Conservation (phyloP, 2,797 vertebrate genomes). For the Bradypus variegatus region DNA sequence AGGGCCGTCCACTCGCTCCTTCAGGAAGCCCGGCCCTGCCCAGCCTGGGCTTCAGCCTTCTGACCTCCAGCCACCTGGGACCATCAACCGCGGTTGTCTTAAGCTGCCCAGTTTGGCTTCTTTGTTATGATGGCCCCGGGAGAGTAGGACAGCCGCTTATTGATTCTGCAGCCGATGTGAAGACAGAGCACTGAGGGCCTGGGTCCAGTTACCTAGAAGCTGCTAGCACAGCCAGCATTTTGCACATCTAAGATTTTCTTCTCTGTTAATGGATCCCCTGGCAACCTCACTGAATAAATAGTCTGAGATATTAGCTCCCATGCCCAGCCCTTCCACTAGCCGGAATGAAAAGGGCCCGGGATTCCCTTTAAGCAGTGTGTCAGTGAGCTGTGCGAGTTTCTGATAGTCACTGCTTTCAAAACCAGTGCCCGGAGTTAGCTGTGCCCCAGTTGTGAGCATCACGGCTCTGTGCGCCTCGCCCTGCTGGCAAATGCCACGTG, state of each 20-base stretch:
- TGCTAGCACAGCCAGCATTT: accelerated
- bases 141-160: no score
- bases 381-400: background rate
- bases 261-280: accelerated
- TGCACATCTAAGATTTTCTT: background rate
- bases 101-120: no score
- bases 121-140: no score
- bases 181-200: background rate
- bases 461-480: background rate
- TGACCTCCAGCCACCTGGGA: no score
- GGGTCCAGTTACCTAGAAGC: accelerated
- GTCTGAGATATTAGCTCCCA: background rate
- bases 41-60: no score
- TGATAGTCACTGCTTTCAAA: accelerated
- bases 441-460: no score
- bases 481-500: accelerated
- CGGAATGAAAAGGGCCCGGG: background rate
- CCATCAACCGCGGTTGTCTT: no score
- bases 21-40: no score
- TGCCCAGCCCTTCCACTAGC: no score
- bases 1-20: no score
- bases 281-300: background rate
- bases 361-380: background rate
- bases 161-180: no score
- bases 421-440: background rate